Conservation (phyloP, 2,797 vertebrate genomes). For the Cyprinodon diabolis region DNA sequence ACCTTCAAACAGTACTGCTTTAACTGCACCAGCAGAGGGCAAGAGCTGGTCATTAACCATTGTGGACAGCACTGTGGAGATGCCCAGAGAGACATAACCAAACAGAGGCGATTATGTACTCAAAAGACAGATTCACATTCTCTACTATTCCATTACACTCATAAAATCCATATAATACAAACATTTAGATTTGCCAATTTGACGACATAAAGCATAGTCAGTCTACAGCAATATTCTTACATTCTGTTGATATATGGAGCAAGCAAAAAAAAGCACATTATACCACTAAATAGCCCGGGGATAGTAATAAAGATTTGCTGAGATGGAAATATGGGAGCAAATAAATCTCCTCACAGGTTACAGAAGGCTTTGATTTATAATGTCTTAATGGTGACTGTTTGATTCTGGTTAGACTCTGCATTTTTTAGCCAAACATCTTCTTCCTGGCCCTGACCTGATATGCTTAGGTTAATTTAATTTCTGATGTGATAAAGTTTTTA, state of each 20-base stretch:
- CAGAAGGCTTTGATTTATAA: constrained; percentile 41
- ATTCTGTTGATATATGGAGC: constrained; percentile 10
- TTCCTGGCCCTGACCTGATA: constrained; percentile 44
- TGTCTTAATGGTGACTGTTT: constrained; percentile 44
- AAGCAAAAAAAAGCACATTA: not conserved
- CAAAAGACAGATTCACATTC: constrained; percentile 11
- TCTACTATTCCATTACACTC: constrained; percentile 4
- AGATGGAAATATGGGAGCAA: constrained; percentile 1
- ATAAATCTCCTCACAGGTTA: constrained; percentile 37
- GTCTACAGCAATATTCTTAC: constrained; percentile 20
- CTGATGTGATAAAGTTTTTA: constrained; percentile 45
- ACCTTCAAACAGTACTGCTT: constrained; percentile 45
- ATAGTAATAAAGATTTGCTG: constrained; percentile 1
- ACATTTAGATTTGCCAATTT: constrained; percentile 27
- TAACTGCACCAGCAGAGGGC: constrained; percentile 76
- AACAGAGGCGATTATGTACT: constrained; percentile 15
- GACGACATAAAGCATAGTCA: constrained; percentile 27
- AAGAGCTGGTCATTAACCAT: constrained; percentile 76
- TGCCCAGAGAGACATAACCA: constrained; percentile 11
- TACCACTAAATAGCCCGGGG: not conserved
- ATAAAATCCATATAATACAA: constrained; percentile 23
- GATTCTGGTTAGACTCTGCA: constrained; percentile 26
- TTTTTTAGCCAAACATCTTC: constrained; percentile 21
- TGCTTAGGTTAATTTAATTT: constrained; percentile 57
- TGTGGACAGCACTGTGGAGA: constrained; percentile 15